A percentile compares a stretch with the other conserved stretches of the same genome.
Evolutionary conservation across 2,113 vertebrate genomes (phyloP).

Genomic region (Bos taurus): DNA sequence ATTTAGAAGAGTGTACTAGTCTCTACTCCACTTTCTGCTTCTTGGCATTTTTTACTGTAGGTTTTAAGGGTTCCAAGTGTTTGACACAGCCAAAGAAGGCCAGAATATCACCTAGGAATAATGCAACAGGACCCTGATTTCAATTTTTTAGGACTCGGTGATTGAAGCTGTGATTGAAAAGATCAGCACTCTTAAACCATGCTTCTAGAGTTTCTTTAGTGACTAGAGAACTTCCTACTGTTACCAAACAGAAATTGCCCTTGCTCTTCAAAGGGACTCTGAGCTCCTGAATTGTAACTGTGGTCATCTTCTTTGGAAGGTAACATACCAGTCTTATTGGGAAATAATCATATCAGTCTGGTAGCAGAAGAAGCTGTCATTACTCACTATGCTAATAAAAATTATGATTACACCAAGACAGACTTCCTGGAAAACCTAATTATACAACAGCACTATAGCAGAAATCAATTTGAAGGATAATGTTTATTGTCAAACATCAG

Average conservation of each 20-base stretch:
- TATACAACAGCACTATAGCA: slow-evolving; percentile 43
- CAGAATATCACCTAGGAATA: background rate
- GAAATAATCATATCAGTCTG: slow-evolving; percentile 66
- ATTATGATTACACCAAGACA: slow-evolving; percentile 74
- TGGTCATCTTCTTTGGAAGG: background rate
- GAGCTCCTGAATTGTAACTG: slow-evolving; percentile 15
- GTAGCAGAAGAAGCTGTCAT: slow-evolving; percentile 68
- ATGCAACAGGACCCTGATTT: background rate
- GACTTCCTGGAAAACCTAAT: slow-evolving; percentile 75
- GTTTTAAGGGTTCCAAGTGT: background rate
- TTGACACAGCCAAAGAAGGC: background rate
- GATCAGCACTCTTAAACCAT: background rate
- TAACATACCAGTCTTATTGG: slow-evolving; percentile 43
- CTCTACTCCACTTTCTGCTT: background rate
- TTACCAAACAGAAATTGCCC: background rate
- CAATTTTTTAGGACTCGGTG: background rate
- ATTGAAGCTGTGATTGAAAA: background rate
- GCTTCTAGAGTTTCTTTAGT: background rate
- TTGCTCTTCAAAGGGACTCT: background rate
- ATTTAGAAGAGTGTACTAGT: background rate
- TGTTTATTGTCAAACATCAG: slow-evolving; percentile 57
- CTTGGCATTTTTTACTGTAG: background rate
- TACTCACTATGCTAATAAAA: slow-evolving; percentile 75
- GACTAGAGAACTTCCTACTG: background rate
- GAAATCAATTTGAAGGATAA: slow-evolving; percentile 63